A percentile compares a stretch with the other conserved stretches of the same genome.
Conservation (phyloP, 2,797 vertebrate species). For the Halcyon smyrnensis region DNA sequence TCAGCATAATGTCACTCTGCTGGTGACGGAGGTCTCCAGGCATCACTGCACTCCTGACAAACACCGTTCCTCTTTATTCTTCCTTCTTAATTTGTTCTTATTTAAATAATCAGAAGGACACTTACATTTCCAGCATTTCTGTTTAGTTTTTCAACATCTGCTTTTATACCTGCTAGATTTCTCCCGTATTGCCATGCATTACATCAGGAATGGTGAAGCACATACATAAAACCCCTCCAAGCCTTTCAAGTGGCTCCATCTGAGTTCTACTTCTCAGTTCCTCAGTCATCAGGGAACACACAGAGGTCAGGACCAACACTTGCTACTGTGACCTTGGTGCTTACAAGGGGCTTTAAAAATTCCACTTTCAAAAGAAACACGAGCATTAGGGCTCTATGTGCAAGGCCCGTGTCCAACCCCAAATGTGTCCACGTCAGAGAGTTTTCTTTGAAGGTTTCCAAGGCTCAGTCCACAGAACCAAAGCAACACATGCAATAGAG, state of each 20-base stretch:
- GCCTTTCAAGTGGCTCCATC: background rate
- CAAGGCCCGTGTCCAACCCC: background rate
- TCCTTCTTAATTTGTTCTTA: slow-evolving; percentile 12
- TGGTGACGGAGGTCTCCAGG: background rate
- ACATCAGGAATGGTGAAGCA: background rate
- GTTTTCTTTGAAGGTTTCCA: background rate
- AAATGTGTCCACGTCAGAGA: background rate
- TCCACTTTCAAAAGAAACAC: background rate
- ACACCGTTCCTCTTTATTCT: background rate
- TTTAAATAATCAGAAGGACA: slow-evolving; percentile 21
- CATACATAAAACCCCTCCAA: background rate
- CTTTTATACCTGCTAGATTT: background rate
- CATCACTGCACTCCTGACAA: background rate
- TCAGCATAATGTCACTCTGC: background rate
- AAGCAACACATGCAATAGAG: background rate
- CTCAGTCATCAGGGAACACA: background rate
- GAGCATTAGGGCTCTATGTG: background rate
- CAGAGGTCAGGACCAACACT: background rate
- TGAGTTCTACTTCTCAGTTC: background rate
- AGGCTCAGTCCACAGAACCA: background rate
- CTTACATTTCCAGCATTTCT: background rate
- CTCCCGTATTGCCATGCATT: accelerated
- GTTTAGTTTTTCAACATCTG: background rate
- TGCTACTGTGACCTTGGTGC: background rate
- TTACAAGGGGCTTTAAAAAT: background rate